A percentile compares a stretch with the other conserved stretches of the same genome.
Conservation (phyloP, 2,888 invertebrate genomes). For the Dermolepida albohirtum region DNA sequence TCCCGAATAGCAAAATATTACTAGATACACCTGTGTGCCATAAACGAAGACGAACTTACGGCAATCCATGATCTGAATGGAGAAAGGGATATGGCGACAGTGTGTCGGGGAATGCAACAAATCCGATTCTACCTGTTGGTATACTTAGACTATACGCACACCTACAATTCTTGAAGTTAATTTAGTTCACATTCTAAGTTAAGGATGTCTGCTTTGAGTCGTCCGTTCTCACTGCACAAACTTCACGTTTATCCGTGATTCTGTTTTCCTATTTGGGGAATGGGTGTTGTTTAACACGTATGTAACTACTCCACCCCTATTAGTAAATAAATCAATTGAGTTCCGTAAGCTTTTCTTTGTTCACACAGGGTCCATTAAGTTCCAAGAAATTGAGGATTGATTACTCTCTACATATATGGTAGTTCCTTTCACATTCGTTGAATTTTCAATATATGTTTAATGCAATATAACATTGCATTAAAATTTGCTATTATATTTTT, state of each 20-base stretch:
- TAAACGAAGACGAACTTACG: slow-evolving; percentile 47
- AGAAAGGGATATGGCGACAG: slow-evolving; percentile 61
- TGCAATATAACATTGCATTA: too few relatives aligned
- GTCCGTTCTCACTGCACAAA: slow-evolving; percentile 32
- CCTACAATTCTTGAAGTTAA: slow-evolving; percentile 37
- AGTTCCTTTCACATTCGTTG: too few relatives aligned
- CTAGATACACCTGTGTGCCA: slow-evolving; percentile 58
- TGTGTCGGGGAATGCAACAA: slow-evolving; percentile 65
- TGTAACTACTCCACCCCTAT: slow-evolving; percentile 13
- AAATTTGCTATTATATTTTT: too few relatives aligned
- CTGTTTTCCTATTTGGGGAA: slow-evolving; percentile 29
- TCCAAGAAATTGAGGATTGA: too few relatives aligned
- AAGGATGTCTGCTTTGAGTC: slow-evolving; percentile 18
- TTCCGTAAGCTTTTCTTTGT: too few relatives aligned
- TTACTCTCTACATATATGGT: too few relatives aligned
- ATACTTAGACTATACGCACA: slow-evolving; percentile 42
- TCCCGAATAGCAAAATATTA: slow-evolving; percentile 54
- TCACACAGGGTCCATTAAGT: too few relatives aligned
- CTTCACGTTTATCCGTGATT: slow-evolving; percentile 30
- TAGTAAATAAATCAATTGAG: slow-evolving; percentile 1
- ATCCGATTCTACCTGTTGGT: slow-evolving; percentile 63
- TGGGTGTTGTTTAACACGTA: slow-evolving; percentile 23
- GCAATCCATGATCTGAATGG: slow-evolving; percentile 49
- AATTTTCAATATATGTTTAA: too few relatives aligned
- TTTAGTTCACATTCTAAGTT: slow-evolving; percentile 41